A percentile compares a stretch with the other conserved stretches of the same genome.
Evolutionary conservation across 23 tunicate species (phyloP).

Genomic region (Trididemnum clinides): DNA sequence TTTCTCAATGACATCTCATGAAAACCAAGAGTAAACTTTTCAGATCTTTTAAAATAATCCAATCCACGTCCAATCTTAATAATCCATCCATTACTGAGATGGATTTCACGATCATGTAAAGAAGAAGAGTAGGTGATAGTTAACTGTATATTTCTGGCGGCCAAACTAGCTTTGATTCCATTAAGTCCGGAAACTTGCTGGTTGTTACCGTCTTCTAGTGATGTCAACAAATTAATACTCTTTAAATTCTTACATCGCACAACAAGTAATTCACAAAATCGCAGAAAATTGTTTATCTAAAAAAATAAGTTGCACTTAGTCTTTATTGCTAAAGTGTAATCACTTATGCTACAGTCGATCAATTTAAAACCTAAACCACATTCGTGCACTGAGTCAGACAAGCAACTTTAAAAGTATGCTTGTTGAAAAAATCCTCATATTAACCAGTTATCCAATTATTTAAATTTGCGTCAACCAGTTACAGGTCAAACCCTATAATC

Average conservation of each 20-base stretch:
- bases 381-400: no score
- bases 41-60: conserved; percentile 79
- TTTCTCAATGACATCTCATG: conserved; percentile 61
- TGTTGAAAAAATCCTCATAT: no score
- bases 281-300: conserved; percentile 85
- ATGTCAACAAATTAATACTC: conserved; percentile 50
- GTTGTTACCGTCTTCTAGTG: conserved; percentile 33
- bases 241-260: conserved; percentile 46
- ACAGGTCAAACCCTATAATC: no score
- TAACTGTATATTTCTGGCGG: conserved; percentile 13
- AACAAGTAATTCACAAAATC: conserved; percentile 79
- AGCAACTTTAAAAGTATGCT: no score
- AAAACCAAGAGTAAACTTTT: conserved; percentile 64
- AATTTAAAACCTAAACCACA: no score
- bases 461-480: no score
- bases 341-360: no score
- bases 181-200: conserved; percentile 65
- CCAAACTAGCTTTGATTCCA: conserved; percentile 36
- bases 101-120: conserved; percentile 83
- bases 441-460: no score
- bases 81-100: conserved; percentile 84
- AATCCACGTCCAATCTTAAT: conserved; percentile 89
- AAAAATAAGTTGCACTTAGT: no score
- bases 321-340: no score
- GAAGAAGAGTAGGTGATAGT: conserved; percentile 32